These are phyloP conservation scores for Seriola dumerili DNA, from an alignment of 2,113 vertebrate genomes.

Conservation along the genomic window DNA sequence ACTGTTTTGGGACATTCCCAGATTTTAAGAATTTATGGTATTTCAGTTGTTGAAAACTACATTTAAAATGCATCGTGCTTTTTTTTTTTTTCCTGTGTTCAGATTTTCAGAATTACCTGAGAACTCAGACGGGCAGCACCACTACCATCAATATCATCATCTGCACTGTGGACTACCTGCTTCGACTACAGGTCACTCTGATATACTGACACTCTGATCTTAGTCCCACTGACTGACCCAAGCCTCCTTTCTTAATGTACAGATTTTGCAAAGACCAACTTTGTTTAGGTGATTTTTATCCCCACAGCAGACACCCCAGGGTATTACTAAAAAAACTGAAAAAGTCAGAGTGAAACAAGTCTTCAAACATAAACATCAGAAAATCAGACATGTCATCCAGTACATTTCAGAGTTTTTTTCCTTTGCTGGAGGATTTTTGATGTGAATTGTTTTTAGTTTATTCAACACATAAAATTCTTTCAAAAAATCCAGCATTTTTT, in stretches of 20 bases:
- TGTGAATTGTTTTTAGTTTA: neutral
- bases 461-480: neutral
- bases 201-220: neutral
- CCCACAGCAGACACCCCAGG: no score
- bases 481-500: neutral
- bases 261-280: no score
- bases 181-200: slow-evolving; percentile 90
- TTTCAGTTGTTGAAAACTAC: neutral
- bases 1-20: neutral
- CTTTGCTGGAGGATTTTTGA: no score
- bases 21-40: neutral
- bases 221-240: no score
- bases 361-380: neutral
- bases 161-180: slow-evolving; percentile 96
- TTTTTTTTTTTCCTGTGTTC: slow-evolving; percentile 29
- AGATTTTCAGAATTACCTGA: slow-evolving; percentile 97
- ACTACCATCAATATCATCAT: slow-evolving; percentile 97
- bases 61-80: neutral
- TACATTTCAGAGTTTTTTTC: no score
- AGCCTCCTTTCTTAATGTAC: no score
- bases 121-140: slow-evolving; percentile 96
- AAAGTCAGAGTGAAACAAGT: neutral
- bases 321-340: neutral
- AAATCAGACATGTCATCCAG: no score
- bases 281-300: no score